These are phyloP conservation scores for Sphaerophoria rueppellii DNA, from an alignment of 2,888 invertebrate genomes.

Conservation along the genomic window DNA sequence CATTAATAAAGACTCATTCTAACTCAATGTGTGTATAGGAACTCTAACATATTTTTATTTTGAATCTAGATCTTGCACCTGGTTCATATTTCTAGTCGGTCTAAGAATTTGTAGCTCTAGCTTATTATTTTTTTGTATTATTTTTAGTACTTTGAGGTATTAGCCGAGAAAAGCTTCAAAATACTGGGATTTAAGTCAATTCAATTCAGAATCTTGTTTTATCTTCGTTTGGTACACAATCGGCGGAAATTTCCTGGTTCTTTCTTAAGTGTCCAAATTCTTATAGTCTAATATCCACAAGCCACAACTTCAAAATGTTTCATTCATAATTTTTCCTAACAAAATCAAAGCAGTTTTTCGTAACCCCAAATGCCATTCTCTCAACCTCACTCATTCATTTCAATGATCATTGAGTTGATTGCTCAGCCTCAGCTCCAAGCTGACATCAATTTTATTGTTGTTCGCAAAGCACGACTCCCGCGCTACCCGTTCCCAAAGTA, in stretches of 20 bases:
- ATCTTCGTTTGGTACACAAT: too few species aligned
- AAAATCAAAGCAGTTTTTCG: conserved; percentile 13
- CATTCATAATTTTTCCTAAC: neutral
- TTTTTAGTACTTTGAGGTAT: too few species aligned
- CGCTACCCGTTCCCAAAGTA: conserved; percentile 59
- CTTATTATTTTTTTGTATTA: neutral
- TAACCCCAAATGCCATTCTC: conserved; percentile 55
- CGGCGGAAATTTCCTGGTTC: too few species aligned
- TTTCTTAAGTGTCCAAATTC: too few species aligned
- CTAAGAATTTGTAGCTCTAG: neutral
- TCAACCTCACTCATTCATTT: conserved; percentile 57
- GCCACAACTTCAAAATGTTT: neutral
- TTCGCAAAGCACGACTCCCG: conserved; percentile 36
- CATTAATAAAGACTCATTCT: conserved; percentile 5
- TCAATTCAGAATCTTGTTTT: too few species aligned
- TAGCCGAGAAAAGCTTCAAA: too few species aligned
- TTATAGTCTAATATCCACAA: too few species aligned
- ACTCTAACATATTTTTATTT: neutral
- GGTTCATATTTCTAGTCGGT: neutral
- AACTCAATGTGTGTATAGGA: neutral
- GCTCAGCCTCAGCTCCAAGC: conserved; percentile 22
- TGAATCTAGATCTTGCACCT: conserved; percentile 9
- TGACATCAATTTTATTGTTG: conserved; percentile 60
- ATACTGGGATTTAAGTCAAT: too few species aligned
- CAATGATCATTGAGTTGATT: conserved; percentile 8